A percentile compares a stretch with the other conserved stretches of the same genome.
Conservation (phyloP, 2,797 vertebrate genomes). For the Chloroceryle amazona region DNA sequence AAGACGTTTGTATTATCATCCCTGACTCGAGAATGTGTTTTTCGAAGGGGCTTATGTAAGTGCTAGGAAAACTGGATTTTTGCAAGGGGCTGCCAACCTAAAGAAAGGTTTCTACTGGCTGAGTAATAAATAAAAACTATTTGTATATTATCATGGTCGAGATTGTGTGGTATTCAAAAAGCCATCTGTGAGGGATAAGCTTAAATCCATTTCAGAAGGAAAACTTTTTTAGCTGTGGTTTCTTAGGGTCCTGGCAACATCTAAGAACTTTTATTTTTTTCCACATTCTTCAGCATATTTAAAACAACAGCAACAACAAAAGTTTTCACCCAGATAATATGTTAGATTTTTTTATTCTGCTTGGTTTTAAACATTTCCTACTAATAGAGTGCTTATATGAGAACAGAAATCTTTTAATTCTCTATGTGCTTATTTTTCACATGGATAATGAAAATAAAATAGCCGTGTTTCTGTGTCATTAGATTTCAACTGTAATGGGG, state of each 20-base stretch:
- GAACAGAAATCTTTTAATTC: neutral
- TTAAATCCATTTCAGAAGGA: constrained; percentile 22
- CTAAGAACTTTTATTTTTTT: neutral
- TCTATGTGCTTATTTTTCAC: neutral
- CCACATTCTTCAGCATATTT: neutral
- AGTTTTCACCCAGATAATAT: neutral
- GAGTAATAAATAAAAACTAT: constrained; percentile 9
- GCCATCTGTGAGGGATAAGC: neutral
- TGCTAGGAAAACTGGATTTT: neutral
- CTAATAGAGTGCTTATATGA: neutral
- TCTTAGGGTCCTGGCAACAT: constrained; percentile 35
- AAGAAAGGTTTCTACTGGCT: neutral
- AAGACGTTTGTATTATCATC: neutral
- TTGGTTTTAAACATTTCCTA: neutral
- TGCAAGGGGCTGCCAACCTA: neutral
- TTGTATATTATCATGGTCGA: neutral
- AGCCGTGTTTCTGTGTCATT: neutral
- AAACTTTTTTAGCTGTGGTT: constrained; percentile 15
- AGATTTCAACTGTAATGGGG: neutral
- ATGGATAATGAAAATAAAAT: constrained; percentile 20
- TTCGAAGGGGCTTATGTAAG: neutral
- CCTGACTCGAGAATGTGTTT: constrained; percentile 16
- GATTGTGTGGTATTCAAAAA: constrained; percentile 1
- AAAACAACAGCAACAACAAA: neutral
- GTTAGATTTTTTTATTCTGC: constrained; percentile 28